Base-by-base conservation (phyloP, 2,888 invertebrate genomes). In the Sclerodermus sp. region DNA sequence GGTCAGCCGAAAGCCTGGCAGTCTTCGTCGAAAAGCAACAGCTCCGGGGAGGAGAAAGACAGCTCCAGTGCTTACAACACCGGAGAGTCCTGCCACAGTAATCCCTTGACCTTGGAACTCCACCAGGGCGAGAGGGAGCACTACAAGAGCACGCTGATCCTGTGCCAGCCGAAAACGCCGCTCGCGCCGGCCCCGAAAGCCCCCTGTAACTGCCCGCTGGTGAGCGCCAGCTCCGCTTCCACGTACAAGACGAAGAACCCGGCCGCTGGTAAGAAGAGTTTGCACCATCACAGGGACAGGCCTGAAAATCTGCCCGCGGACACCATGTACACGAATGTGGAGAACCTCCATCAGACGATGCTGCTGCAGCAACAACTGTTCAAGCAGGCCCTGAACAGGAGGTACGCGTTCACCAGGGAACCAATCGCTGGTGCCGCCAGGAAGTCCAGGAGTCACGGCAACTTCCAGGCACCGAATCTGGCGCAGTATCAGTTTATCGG, bases 41-140 rank as follows among this genome's bases (percentile, higher is more conserved):
- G 81, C 56, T 82, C 79, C 32, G 80, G 80, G 23, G 83, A 84
- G 55, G 84, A 83, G 52, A 82, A 84, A 53, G 85, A 87, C 54
- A 85, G 85, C 41, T 87, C 87, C 31, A 86, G 86, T 74, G 88
- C 89, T 42, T 89, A 88, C 72, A 89, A 89, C 68, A 88, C 88
- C 1, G 87, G 88, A 1, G 89, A 88, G 47, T 88, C 88, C n/a
- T 87, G 87, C 66, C 84, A 88, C 61, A 87, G 87, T 66, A 85
- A 82, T 68, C 84, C 83, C 6, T 70, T 84, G 12, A 82, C 82
- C 3, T 71, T 83, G 54, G 82, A 84, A 60, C 73, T 84, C 15
- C 79, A 79, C 39, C 79, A 80, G 34, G 79, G 77, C 17, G 74
- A 78, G 39, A 77, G 77, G 51, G 74, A 79, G 39, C 78, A 79